Evolutionary conservation across 1,140 invertebrate genomes (phyloP).

Genomic region (Stenopsyche tienmushanensis): DNA sequence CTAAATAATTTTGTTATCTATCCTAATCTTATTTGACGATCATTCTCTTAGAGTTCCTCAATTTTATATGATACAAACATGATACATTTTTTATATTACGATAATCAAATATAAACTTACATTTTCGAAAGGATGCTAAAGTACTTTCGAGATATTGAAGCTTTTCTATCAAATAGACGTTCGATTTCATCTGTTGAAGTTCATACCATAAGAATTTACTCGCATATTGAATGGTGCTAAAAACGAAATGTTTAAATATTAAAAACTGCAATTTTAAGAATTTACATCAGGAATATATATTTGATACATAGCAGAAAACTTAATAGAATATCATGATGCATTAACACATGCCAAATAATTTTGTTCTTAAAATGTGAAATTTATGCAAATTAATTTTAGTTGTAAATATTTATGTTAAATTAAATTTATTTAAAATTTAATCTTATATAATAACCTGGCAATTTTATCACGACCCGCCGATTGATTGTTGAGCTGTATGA

Average conservation of each 20-base stretch:
- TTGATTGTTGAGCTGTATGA: constrained; percentile 63
- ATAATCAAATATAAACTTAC: constrained; percentile 57
- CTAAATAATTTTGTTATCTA: constrained; percentile 2
- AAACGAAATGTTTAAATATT: too few relatives aligned
- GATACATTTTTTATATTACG: too few relatives aligned
- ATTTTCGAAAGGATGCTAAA: constrained; percentile 70
- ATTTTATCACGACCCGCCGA: constrained; percentile 63
- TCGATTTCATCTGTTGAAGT: constrained; percentile 54
- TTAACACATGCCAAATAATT: too few relatives aligned
- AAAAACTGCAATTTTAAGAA: too few relatives aligned
- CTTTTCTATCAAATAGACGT: constrained; percentile 58
- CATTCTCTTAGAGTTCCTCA: too few relatives aligned
- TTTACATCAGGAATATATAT: too few relatives aligned
- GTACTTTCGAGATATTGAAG: constrained; percentile 69
- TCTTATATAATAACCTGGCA: constrained; percentile 57
- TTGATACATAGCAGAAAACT: too few relatives aligned
- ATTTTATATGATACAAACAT: too few relatives aligned
- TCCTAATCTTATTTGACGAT: too few relatives aligned
- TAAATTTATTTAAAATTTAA: not conserved
- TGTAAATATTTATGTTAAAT: constrained; percentile 22
- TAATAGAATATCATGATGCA: too few relatives aligned
- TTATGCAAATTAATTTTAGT: constrained; percentile 28
- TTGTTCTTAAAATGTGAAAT: too few relatives aligned
- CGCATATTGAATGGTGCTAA: constrained; percentile 68
- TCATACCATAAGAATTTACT: constrained; percentile 67